Base-by-base conservation (phyloP, 92 coral and sea anemone genomes). In the Porites lobata region DNA sequence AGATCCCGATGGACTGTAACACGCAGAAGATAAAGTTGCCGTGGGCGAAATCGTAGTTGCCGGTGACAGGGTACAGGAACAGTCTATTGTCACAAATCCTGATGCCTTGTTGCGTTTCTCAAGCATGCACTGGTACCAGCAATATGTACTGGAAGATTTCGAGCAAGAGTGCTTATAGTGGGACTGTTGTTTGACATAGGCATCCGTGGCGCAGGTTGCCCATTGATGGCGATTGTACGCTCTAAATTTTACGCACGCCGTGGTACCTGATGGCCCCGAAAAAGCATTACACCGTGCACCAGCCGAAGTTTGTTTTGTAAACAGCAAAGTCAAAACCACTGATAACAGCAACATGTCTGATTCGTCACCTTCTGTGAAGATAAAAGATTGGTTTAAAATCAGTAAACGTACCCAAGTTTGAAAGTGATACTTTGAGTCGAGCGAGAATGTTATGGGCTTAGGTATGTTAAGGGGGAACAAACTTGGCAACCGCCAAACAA, bases 91-190 rank as follows among this genome's bases (percentile, higher is more conserved):
- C 0, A 56, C 61, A 14, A 56, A 56, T 50, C 98, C 98, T 13
- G 18, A 6, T 0, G n/a, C 24, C 50, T 79, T 90, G 76, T 29
- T 18, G 65, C 92, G 88, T 9, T 70, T 86, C 47, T 94, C 98
- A 20, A 90, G 8, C 98, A 94, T 94, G 70, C 95, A 94, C 79
- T 76, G 86, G 77, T 87, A 92, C 82, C 84, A 92, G 64, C 98
- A 94, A 75, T 92, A 94, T 10, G 58, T 80, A 10, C 66, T 43
- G 1, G 68, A 6, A 6, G 78, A 78, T 51, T 80, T 79, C 3
- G 0, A 7, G 61, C 97, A 94, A 0, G 9, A 8, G 26, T 92
- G 91, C 19, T 51, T 32, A 20, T 79, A 69, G 24, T 54, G 50
- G 38, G 90, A 79, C 68, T 88, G 92, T 78, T 89, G 92, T 65